Percentiles rank a stretch among this genome's conserved stretches.
phyloP scores from a whole-genome alignment of 2,888 invertebrate species.

The Rapana venosa region DNA sequence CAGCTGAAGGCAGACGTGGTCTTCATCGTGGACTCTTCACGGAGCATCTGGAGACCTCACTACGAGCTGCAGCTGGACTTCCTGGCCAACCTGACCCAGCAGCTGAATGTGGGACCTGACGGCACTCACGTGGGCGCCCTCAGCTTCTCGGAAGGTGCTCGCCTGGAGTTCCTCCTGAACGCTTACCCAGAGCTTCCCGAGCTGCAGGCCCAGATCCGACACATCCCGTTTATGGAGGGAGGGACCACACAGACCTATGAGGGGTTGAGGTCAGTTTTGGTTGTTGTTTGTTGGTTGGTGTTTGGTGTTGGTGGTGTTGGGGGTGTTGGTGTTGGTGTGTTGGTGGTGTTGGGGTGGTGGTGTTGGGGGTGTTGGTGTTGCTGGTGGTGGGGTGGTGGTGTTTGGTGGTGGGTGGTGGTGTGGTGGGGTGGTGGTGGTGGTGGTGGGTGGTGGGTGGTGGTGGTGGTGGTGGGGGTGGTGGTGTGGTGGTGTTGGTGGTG shows the following conservation, averaged over 20 bases:
- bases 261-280: neutral
- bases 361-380: no score
- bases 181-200: neutral
- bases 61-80: constrained; percentile 69
- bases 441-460: no score
- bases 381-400: no score
- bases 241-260: constrained; percentile 13
- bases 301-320: neutral
- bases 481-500: no score
- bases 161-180: constrained; percentile 28
- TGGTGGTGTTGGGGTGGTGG: no score
- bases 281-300: neutral
- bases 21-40: constrained; percentile 67
- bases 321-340: neutral
- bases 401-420: no score
- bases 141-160: constrained; percentile 27
- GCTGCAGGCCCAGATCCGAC: neutral
- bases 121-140: constrained; percentile 59
- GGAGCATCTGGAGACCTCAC: constrained; percentile 72
- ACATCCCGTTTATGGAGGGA: constrained; percentile 1
- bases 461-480: no score
- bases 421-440: no score
- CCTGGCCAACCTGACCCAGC: constrained; percentile 65
- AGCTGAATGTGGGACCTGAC: constrained; percentile 67
- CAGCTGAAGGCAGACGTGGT: constrained; percentile 62